These are phyloP conservation scores for Bembecia ichneumoniformis DNA, from an alignment of 2,888 invertebrate species.

Conservation along the genomic window DNA sequence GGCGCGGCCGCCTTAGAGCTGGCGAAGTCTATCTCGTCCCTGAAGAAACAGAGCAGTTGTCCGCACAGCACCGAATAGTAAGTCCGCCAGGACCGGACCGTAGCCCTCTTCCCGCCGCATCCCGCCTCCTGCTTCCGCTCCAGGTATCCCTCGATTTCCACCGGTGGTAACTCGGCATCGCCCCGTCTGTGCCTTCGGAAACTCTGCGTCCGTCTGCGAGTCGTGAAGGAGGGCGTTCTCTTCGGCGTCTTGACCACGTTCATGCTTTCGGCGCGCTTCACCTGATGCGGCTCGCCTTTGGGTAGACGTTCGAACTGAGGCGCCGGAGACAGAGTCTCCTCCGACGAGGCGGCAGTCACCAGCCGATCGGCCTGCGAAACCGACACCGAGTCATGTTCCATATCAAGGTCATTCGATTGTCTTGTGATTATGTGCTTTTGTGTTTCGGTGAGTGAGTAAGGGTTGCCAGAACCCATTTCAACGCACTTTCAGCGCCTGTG, in stretches of 20 bases:
- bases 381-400: background rate
- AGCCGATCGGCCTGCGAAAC: constrained; percentile 20
- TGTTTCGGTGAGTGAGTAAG: too few relatives aligned
- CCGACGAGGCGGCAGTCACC: constrained; percentile 24
- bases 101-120: constrained; percentile 93
- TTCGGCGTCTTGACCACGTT: constrained; percentile 89
- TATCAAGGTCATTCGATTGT: too few relatives aligned
- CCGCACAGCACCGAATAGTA: constrained; percentile 97
- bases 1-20: constrained; percentile 91
- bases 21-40: constrained; percentile 92
- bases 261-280: constrained; percentile 93
- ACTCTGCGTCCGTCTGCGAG: constrained; percentile 89
- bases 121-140: constrained; percentile 96
- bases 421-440: too few relatives aligned
- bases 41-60: constrained; percentile 97
- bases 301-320: constrained; percentile 76
- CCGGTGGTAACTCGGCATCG: constrained; percentile 82
- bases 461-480: too few relatives aligned
- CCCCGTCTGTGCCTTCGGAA: constrained; percentile 81
- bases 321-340: constrained; percentile 46
- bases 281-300: constrained; percentile 67
- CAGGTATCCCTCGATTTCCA: constrained; percentile 89
- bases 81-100: constrained; percentile 95
- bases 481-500: too few relatives aligned
- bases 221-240: constrained; percentile 95